These are phyloP conservation scores for Hassar affinis DNA, from an alignment of 2,113 vertebrate species.

Conservation along the genomic window DNA sequence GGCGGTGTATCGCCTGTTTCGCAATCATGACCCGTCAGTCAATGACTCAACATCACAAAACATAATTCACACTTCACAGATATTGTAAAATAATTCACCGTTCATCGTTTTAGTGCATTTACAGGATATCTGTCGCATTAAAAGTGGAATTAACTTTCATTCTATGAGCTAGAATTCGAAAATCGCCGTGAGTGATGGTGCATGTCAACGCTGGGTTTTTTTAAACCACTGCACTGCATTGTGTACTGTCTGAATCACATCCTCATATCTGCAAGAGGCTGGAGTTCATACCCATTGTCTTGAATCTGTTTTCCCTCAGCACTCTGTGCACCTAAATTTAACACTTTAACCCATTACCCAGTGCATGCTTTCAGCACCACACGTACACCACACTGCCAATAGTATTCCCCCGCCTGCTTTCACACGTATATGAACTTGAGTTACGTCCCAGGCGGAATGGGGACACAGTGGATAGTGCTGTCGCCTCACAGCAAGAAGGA, in stretches of 20 bases:
- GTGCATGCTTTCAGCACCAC: not conserved
- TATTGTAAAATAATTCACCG: no score
- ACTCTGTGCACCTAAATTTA: slow-evolving; percentile 35
- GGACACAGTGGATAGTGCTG: no score
- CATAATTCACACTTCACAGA: no score
- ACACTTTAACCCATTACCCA: slow-evolving; percentile 53
- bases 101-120: not conserved
- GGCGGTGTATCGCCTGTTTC: slow-evolving; percentile 28
- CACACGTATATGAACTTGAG: no score
- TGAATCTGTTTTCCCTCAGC: slow-evolving; percentile 59
- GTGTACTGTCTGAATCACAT: slow-evolving; percentile 59
- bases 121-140: not conserved
- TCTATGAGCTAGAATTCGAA: not conserved
- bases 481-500: no score
- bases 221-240: slow-evolving; percentile 49
- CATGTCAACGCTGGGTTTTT: not conserved
- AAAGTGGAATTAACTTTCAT: not conserved
- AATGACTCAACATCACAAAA: not conserved
- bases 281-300: slow-evolving; percentile 60
- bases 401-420: no score
- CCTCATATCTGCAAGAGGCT: slow-evolving; percentile 56
- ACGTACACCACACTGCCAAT: no score
- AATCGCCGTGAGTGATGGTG: not conserved
- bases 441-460: no score
- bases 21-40: slow-evolving; percentile 14